Evolutionary conservation across 2,113 vertebrate genomes (phyloP).

Genomic region (Mixornis gularis): DNA sequence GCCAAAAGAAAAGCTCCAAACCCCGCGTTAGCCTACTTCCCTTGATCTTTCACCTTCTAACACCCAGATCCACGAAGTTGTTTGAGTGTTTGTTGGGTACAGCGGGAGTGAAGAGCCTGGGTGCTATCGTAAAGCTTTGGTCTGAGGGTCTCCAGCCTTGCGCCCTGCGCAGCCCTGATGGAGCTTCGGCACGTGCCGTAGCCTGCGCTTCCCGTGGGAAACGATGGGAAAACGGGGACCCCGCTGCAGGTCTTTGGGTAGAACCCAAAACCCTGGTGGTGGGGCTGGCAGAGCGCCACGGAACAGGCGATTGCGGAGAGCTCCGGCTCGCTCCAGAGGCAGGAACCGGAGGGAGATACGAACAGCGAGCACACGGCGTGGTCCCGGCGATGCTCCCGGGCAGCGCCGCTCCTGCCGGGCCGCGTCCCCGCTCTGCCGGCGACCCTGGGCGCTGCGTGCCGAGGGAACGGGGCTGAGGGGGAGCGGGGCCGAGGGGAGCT

Average conservation of each 20-base stretch:
- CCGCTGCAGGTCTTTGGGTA: accelerated
- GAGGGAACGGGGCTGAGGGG: no score
- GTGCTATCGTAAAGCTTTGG: accelerated
- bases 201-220: accelerated
- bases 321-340: accelerated
- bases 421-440: background rate
- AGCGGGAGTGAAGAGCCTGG: background rate
- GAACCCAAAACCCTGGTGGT: background rate
- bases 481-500: no score
- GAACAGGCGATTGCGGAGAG: accelerated
- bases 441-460: background rate
- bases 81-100: accelerated
- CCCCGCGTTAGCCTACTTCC: background rate
- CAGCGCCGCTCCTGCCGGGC: background rate
- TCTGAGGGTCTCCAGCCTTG: background rate
- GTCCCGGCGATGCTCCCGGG: background rate
- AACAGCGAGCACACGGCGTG: accelerated
- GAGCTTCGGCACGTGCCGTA: background rate
- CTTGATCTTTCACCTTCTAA: background rate
- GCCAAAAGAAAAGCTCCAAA: background rate
- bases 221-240: background rate
- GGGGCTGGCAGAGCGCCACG: background rate
- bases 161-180: accelerated
- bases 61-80: no score
- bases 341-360: accelerated